Percentiles rank a stretch among this genome's conserved stretches.
phyloP scores from a whole-genome alignment of 64 coral and sea anemone species.

The Astreopora myriophthalma region DNA sequence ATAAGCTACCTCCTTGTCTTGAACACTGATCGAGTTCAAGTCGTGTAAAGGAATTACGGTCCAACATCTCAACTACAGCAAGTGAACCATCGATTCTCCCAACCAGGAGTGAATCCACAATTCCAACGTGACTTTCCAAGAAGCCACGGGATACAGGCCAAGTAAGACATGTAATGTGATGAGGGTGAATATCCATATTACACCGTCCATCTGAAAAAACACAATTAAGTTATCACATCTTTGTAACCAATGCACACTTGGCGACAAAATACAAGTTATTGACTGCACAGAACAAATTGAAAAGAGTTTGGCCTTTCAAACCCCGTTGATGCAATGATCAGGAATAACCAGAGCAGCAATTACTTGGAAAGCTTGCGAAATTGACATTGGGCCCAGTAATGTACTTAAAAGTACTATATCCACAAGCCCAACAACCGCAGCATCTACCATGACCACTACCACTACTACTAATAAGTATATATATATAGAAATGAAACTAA shows the following conservation, averaged over 20 bases:
- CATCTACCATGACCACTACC: too few species aligned
- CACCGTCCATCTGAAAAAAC: constrained; percentile 55
- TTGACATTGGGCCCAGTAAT: too few species aligned
- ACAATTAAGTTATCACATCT: not conserved
- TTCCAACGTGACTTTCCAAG: constrained; percentile 79
- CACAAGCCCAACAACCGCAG: too few species aligned
- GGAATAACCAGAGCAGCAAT: too few species aligned
- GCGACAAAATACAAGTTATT: not conserved
- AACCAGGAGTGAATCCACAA: constrained; percentile 76
- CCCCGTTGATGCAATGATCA: too few species aligned
- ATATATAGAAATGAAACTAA: too few species aligned
- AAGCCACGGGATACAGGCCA: constrained; percentile 90
- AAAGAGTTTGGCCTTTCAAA: too few species aligned
- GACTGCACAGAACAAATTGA: too few species aligned
- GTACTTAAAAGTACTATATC: too few species aligned
- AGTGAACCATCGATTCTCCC: constrained; percentile 74
- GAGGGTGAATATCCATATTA: constrained; percentile 81
- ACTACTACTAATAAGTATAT: too few species aligned
- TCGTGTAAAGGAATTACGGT: constrained; percentile 71
- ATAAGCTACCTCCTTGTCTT: constrained; percentile 52
- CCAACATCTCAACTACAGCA: constrained; percentile 75
- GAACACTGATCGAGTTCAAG: constrained; percentile 78
- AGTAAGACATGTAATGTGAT: constrained; percentile 83
- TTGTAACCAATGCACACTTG: not conserved
- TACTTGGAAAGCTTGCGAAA: too few species aligned